phyloP scores from a whole-genome alignment of 2,797 vertebrate species.

The Eulemur albifrons region DNA sequence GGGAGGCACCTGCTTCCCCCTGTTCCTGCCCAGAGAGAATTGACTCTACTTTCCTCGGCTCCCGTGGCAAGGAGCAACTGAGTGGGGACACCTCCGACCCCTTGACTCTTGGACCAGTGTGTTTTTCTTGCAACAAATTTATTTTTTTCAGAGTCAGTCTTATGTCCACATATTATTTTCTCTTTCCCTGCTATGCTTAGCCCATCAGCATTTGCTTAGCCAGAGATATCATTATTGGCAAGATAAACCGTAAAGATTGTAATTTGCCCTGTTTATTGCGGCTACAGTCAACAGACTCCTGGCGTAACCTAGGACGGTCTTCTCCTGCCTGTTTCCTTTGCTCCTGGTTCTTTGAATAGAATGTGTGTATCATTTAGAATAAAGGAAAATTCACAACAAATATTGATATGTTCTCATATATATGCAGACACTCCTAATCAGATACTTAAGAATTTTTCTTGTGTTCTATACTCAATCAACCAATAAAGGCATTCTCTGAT shows the following conservation, averaged over 20 bases:
- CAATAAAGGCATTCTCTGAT: not conserved
- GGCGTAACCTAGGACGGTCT: not conserved
- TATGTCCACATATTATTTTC: not conserved
- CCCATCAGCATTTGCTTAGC: not conserved
- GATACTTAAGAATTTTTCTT: not conserved
- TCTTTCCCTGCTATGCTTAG: not conserved
- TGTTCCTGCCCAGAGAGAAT: not conserved
- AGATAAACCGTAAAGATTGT: not conserved
- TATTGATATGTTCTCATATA: not conserved
- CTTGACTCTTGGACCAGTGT: not conserved
- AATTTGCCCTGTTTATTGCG: not conserved
- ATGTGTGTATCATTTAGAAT: not conserved
- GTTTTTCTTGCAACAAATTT: not conserved
- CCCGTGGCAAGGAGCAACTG: not conserved
- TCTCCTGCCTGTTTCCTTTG: not conserved
- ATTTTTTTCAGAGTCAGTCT: not conserved
- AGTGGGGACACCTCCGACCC: not conserved
- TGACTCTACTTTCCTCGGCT: not conserved
- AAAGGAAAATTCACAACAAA: not conserved
- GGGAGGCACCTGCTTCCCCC: rapidly evolving
- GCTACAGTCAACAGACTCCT: not conserved
- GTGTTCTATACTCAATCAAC: not conserved
- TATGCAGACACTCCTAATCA: not conserved
- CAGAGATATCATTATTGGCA: not conserved
- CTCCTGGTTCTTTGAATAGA: not conserved